Percentiles rank a stretch among this genome's conserved stretches.
phyloP scores from a whole-genome alignment of 2,888 invertebrate species.

The Nemurella pictetii region DNA sequence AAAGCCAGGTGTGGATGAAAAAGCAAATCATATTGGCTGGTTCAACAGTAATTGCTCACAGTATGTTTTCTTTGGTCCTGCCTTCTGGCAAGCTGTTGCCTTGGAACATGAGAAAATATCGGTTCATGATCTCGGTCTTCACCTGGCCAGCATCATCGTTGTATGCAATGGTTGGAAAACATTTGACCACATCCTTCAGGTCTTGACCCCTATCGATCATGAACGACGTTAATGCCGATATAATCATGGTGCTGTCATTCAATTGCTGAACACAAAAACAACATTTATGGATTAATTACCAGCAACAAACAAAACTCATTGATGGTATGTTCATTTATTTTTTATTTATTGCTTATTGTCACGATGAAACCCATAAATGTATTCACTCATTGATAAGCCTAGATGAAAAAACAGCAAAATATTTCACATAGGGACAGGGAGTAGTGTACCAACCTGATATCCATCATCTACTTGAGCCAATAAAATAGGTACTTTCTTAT shows the following conservation, averaged over 20 bases:
- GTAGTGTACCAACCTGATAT: conserved; percentile 61
- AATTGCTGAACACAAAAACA: conserved; percentile 66
- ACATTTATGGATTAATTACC: not conserved
- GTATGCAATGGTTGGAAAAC: conserved; percentile 73
- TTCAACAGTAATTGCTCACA: too few relatives aligned
- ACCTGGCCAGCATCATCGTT: conserved; percentile 68
- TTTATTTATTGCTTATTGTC: too few relatives aligned
- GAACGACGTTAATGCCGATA: conserved; percentile 83
- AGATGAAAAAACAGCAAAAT: conserved; percentile 52
- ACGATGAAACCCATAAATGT: too few relatives aligned
- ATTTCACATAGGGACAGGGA: not conserved
- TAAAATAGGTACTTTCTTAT: conserved; percentile 94
- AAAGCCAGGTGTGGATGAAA: too few relatives aligned
- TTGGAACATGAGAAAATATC: conserved; percentile 85
- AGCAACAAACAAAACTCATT: not conserved
- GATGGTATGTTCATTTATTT: not conserved
- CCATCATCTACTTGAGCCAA: conserved; percentile 70
- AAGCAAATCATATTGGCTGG: too few relatives aligned
- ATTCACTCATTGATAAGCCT: too few relatives aligned
- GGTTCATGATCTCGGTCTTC: conserved; percentile 78
- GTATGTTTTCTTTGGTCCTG: conserved; percentile 47
- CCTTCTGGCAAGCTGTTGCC: conserved; percentile 57
- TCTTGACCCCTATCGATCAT: conserved; percentile 62
- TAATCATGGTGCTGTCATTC: conserved; percentile 91
- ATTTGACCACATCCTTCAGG: conserved; percentile 71